These are phyloP conservation scores for Stomatorhinus walkeri DNA, from an alignment of 2,797 vertebrate species.

Conservation along the genomic window DNA sequence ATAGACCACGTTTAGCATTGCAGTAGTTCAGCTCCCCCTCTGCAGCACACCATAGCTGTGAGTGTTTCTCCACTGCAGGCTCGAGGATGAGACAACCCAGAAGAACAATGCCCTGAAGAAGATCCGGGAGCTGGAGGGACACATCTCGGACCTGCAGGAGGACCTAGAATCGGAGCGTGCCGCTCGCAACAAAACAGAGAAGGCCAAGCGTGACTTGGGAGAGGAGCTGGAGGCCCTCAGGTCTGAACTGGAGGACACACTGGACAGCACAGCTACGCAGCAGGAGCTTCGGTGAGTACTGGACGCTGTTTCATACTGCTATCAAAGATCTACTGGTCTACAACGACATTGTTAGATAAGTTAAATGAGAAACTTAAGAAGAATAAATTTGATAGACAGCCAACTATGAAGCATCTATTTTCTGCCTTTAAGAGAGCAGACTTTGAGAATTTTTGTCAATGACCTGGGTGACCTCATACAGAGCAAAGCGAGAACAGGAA, in stretches of 20 bases:
- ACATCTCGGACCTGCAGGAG: slow-evolving; percentile 90
- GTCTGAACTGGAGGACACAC: slow-evolving; percentile 88
- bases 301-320: background rate
- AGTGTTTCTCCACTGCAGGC: slow-evolving; percentile 51
- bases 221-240: slow-evolving; percentile 93
- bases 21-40: background rate
- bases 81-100: slow-evolving; percentile 82
- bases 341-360: background rate
- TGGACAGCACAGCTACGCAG: slow-evolving; percentile 89
- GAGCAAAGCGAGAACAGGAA: slow-evolving; percentile 91
- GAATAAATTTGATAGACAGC: background rate
- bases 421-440: background rate
- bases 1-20: background rate
- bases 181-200: slow-evolving; percentile 87
- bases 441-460: background rate
- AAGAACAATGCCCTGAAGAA: slow-evolving; percentile 95
- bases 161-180: slow-evolving; percentile 85
- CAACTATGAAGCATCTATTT: background rate
- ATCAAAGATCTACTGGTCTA: background rate
- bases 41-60: background rate
- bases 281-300: slow-evolving; percentile 82
- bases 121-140: slow-evolving; percentile 87
- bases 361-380: background rate
- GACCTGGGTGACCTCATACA: slow-evolving; percentile 28
- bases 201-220: slow-evolving; percentile 85